Evolutionary conservation across 2,888 invertebrate genomes (phyloP).

Genomic region (Anthoptus insignis): DNA sequence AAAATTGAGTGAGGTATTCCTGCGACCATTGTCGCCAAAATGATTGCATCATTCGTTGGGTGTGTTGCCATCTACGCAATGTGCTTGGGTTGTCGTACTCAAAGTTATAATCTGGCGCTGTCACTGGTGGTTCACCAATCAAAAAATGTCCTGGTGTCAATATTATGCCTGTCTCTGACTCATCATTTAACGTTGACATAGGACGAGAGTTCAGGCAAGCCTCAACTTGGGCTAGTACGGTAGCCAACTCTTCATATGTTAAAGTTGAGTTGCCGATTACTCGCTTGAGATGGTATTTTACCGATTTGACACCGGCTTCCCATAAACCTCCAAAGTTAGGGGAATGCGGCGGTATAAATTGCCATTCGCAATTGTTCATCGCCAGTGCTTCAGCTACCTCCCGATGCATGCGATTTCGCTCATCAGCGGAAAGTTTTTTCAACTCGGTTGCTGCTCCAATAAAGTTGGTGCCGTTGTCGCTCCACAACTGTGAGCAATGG

Average conservation of each 20-base stretch:
- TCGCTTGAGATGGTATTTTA: too few species aligned
- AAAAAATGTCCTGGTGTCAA: too few species aligned
- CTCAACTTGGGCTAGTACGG: too few species aligned
- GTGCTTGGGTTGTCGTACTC: conserved; percentile 4
- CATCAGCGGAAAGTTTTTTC: neutral
- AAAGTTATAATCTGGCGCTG: conserved; percentile 30
- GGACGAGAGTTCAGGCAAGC: too few species aligned
- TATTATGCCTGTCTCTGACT: too few species aligned
- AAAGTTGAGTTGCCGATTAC: too few species aligned
- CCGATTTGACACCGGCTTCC: too few species aligned
- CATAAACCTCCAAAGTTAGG: too few species aligned
- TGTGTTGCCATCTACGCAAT: conserved; percentile 34
- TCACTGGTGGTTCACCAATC: too few species aligned
- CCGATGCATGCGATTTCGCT: conserved; percentile 6
- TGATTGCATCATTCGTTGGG: conserved; percentile 27
- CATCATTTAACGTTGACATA: too few species aligned
- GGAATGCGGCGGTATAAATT: conserved; percentile 22
- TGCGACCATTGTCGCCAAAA: too few species aligned
- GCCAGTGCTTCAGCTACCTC: conserved; percentile 22
- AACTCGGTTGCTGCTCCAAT: conserved; percentile 19
- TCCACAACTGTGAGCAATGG: conserved; percentile 34
- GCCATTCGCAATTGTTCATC: conserved; percentile 12
- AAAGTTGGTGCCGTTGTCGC: conserved; percentile 39
- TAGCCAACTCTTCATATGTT: too few species aligned
- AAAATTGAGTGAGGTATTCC: neutral